Conservation (phyloP, 2,888 invertebrate species). For the Apamea monoglypha region DNA sequence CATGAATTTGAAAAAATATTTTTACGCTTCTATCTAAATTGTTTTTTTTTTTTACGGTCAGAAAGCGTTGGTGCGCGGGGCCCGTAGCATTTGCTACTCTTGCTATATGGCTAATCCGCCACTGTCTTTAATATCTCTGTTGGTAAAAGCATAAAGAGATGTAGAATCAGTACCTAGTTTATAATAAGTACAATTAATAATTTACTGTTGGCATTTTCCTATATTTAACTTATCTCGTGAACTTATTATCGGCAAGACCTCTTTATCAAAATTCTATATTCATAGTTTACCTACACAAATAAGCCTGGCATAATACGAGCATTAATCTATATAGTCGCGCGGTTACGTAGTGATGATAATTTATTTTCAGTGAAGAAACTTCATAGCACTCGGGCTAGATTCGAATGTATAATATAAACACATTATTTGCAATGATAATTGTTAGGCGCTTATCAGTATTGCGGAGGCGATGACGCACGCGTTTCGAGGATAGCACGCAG, state of each 20-base stretch:
- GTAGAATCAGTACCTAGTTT: slow-evolving; percentile 41
- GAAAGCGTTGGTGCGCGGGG: too few species aligned
- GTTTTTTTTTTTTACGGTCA: too few species aligned
- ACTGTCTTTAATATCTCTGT: slow-evolving; percentile 4
- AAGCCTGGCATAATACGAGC: slow-evolving; percentile 74
- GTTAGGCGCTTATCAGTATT: slow-evolving; percentile 87
- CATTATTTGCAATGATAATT: slow-evolving; percentile 90
- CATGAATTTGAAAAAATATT: too few species aligned
- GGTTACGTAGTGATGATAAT: slow-evolving; percentile 78
- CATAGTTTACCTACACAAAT: slow-evolving; percentile 78
- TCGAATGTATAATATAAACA: slow-evolving; percentile 84
- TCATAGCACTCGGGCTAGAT: slow-evolving; percentile 77
- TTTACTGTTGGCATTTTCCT: slow-evolving; percentile 81
- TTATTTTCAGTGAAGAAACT: slow-evolving; percentile 81
- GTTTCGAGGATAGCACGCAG: slow-evolving; percentile 75
- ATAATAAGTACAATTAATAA: slow-evolving; percentile 61
- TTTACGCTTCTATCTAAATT: too few species aligned
- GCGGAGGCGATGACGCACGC: slow-evolving; percentile 89
- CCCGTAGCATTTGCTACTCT: too few species aligned
- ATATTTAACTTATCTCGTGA: slow-evolving; percentile 87
- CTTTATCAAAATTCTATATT: slow-evolving; percentile 83
- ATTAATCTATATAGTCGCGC: slow-evolving; percentile 76
- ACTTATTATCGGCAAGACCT: slow-evolving; percentile 86
- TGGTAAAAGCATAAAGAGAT: slow-evolving; percentile 26
- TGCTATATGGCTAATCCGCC: too few species aligned